phyloP scores from a whole-genome alignment of 2,888 invertebrate species.

The Cynaeus angustus region DNA sequence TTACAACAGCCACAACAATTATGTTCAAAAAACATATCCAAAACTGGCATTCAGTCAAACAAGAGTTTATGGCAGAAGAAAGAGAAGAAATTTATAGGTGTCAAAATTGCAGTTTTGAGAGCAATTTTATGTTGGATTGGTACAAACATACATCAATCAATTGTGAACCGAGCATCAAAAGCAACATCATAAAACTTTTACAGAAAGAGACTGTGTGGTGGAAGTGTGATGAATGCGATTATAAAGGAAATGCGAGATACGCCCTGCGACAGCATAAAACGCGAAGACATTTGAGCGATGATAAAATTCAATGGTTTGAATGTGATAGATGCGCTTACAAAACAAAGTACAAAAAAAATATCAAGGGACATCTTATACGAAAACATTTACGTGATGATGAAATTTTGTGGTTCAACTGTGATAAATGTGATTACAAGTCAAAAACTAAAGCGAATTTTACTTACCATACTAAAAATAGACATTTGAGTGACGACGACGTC shows the following conservation, averaged over 20 bases:
- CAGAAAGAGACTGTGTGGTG: too few species aligned
- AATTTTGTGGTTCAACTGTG: background rate
- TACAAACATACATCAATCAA: too few species aligned
- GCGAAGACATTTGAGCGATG: background rate
- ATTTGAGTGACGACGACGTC: too few species aligned
- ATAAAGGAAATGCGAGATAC: background rate
- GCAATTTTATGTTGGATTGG: too few species aligned
- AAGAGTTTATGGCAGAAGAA: too few species aligned
- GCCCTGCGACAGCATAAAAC: background rate
- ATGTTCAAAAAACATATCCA: too few species aligned
- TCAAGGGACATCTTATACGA: background rate
- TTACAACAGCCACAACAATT: too few species aligned
- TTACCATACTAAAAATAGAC: background rate
- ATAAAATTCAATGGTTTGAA: background rate
- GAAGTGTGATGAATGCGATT: conserved; percentile 9
- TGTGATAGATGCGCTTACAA: background rate
- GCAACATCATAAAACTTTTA: too few species aligned
- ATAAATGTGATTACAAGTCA: background rate
- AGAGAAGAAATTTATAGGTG: too few species aligned
- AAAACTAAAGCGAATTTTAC: background rate
- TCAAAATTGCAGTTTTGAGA: too few species aligned
- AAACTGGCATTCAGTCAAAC: too few species aligned
- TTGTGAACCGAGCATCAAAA: too few species aligned
- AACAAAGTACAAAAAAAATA: background rate
- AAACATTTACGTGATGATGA: background rate